Evolutionary conservation across 2,888 invertebrate species (phyloP).

Genomic region (Drosophila sordidula): DNA sequence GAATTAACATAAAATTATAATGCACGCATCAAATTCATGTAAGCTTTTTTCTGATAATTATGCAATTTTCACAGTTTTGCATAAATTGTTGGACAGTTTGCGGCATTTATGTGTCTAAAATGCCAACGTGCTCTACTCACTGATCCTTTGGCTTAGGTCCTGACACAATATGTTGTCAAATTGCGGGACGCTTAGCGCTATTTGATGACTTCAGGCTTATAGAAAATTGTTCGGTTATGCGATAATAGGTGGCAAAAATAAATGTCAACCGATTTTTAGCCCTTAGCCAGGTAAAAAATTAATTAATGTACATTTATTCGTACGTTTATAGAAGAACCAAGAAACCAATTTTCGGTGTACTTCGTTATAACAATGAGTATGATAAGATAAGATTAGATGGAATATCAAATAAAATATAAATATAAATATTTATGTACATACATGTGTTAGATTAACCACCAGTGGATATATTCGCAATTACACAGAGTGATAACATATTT

Average conservation of each 20-base stretch:
- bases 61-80: conserved; percentile 67
- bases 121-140: neutral
- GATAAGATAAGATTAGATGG: conserved; percentile 3
- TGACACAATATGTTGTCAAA: conserved; percentile 23
- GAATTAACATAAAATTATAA: conserved; percentile 76
- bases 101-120: conserved; percentile 48
- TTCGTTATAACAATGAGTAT: neutral
- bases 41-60: conserved; percentile 55
- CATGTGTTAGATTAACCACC: neutral
- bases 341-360: neutral
- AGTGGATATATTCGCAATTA: neutral
- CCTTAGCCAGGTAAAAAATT: conserved; percentile 10
- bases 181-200: conserved; percentile 18
- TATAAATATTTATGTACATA: neutral
- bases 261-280: conserved; percentile 6
- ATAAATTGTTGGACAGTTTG: conserved; percentile 63
- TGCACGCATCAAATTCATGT: conserved; percentile 52
- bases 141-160: conserved; percentile 25
- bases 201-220: conserved; percentile 28
- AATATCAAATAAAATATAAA: too few relatives aligned
- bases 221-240: conserved; percentile 56
- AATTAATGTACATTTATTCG: neutral
- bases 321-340: neutral
- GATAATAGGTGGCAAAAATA: conserved; percentile 3
- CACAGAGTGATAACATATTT: neutral